Percentiles rank a stretch among this genome's conserved stretches.
phyloP scores from a whole-genome alignment of 2,113 vertebrate genomes.

The Isichthys henryi region DNA sequence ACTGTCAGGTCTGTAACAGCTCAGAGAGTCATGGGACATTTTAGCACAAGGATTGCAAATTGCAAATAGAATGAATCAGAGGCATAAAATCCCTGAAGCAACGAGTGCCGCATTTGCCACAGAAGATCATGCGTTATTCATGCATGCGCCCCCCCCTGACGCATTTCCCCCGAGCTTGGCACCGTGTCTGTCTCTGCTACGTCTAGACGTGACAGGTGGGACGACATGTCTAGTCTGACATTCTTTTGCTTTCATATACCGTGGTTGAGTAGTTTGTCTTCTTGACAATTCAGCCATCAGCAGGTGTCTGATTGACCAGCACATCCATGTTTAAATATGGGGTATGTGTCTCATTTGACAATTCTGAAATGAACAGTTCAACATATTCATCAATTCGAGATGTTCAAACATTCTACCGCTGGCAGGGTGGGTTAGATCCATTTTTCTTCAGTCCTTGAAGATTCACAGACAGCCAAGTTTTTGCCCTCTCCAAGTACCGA shows the following conservation, averaged over 20 bases:
- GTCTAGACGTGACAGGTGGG: conserved; percentile 14
- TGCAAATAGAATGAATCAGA: not conserved
- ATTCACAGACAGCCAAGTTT: not conserved
- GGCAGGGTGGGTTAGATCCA: not conserved
- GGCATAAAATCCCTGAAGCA: not conserved
- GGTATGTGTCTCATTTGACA: not conserved
- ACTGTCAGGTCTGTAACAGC: not conserved
- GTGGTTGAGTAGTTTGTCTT: not conserved
- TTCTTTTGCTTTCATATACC: not conserved
- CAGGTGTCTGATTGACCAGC: not conserved
- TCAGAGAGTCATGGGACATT: not conserved
- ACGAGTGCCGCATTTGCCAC: not conserved
- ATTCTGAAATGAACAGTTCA: not conserved
- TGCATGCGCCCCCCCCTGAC: conserved; percentile 34
- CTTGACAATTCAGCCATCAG: not conserved
- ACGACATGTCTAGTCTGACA: not conserved
- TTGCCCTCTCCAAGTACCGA: not conserved
- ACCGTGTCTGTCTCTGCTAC: not conserved
- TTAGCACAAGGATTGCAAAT: not conserved
- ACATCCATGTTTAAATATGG: not conserved
- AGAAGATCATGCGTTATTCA: conserved; percentile 18
- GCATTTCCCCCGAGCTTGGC: conserved; percentile 44
- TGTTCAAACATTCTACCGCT: not conserved
- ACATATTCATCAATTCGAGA: not conserved
- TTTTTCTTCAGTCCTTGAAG: not conserved